These are phyloP conservation scores for Neosilurus hyrtlii DNA, from an alignment of 2,797 vertebrate genomes.

Conservation along the genomic window DNA sequence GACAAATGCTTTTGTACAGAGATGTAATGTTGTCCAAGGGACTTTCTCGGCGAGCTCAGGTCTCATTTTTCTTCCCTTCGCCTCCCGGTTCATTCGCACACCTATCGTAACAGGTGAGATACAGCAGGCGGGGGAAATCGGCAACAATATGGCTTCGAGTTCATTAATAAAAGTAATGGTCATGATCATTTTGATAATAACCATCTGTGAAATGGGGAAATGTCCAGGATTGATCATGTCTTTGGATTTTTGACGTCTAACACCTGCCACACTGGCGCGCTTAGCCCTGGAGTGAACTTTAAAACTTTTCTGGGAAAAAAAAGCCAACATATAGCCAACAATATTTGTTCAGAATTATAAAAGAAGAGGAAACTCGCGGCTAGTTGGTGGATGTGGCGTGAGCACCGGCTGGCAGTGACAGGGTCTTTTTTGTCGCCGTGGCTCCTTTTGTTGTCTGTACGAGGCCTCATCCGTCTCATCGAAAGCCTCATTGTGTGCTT, in stretches of 20 bases:
- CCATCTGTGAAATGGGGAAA: constrained; percentile 34
- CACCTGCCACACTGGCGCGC: constrained; percentile 21
- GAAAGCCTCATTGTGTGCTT: constrained; percentile 70
- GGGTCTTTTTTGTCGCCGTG: constrained; percentile 53
- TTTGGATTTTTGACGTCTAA: constrained; percentile 23
- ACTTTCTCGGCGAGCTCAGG: constrained; percentile 34
- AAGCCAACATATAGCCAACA: background rate
- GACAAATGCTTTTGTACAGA: constrained; percentile 48
- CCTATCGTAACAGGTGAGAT: constrained; percentile 47
- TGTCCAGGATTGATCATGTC: constrained; percentile 35
- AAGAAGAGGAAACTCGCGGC: background rate
- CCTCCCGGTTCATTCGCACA: constrained; percentile 31
- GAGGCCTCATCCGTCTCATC: constrained; percentile 73
- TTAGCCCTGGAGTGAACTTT: background rate
- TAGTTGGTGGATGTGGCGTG: background rate
- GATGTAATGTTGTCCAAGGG: constrained; percentile 57
- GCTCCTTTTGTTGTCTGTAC: constrained; percentile 66
- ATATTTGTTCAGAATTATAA: background rate
- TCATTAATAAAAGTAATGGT: constrained; percentile 50
- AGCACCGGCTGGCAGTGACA: background rate
- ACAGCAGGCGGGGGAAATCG: constrained; percentile 51
- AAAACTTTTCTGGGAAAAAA: constrained; percentile 14
- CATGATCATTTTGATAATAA: constrained; percentile 44
- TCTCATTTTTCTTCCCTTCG: constrained; percentile 49
- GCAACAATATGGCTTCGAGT: constrained; percentile 41